Evolutionary conservation across 2,888 invertebrate genomes (phyloP).

Genomic region (Brachypalpus laphriformis): DNA sequence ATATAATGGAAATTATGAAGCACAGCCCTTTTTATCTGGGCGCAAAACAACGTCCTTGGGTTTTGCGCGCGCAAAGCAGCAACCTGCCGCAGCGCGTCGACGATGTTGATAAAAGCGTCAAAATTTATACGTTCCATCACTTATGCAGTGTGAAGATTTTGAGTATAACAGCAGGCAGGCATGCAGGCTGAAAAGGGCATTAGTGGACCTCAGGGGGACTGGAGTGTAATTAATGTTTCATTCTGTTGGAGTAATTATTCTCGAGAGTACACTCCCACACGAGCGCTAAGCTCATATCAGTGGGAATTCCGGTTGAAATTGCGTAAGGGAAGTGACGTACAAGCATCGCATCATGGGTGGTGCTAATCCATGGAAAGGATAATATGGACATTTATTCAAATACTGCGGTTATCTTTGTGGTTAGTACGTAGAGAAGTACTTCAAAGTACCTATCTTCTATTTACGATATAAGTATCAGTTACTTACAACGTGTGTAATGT

Average conservation of each 20-base stretch:
- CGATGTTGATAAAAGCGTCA: constrained; percentile 49
- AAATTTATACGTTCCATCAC: constrained; percentile 47
- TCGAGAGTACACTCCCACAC: constrained; percentile 17
- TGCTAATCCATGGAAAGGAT: neutral
- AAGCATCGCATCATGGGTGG: neutral
- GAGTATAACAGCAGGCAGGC: constrained; percentile 3
- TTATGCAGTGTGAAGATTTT: constrained; percentile 28
- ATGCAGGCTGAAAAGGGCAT: neutral
- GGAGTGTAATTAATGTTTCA: constrained; percentile 48
- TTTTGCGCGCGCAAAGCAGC: neutral
- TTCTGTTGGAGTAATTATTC: constrained; percentile 58
- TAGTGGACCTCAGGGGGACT: neutral
- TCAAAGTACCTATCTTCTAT: neutral
- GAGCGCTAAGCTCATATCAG: neutral
- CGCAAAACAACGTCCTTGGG: constrained; percentile 33
- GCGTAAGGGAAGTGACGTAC: neutral
- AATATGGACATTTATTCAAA: neutral
- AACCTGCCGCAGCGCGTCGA: neutral
- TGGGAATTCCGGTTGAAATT: constrained; percentile 13
- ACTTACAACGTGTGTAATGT: neutral
- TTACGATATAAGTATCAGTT: neutral
- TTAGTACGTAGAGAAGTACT: neutral
- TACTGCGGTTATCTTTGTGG: neutral
- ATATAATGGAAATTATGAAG: constrained; percentile 70
- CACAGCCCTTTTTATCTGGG: constrained; percentile 37